Base-by-base conservation (phyloP, 2,888 invertebrate genomes). In the Hirudinaria manillensis region DNA sequence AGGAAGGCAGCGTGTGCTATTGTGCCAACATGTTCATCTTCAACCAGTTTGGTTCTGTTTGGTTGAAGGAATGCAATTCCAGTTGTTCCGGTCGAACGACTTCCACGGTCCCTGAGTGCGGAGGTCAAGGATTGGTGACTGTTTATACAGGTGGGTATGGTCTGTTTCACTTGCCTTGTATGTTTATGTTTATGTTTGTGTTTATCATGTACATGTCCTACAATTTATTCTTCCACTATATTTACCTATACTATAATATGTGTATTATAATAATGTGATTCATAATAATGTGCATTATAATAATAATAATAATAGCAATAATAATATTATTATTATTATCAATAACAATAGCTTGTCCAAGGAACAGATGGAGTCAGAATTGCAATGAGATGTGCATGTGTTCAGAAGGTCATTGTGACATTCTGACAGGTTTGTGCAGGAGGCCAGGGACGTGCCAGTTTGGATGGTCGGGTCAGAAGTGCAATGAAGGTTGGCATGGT, bases 1-100 rank as follows among this genome's bases (percentile, higher is more conserved):
- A 68, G 68, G 68, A 34, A 34, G 68, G 68, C 1, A 36, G n/a
- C n/a, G 13, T 32, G 0, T 68, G 68, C 36, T 68, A 68, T 24
- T 68, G 68, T 36, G 68, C 68, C 29, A 68, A 36, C 16, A n/a
- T n/a, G n/a, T 32, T 68, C 29, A 29, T 68, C n/a, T 68, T 68
- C 21, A 32, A 34, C n/a, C 68, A 68, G 36, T 68, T 68, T 34
- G 68, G 68, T n/a, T 29, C 68, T n/a, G 68, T 68, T 36, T 68
- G 68, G 68, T 13, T 1, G 1, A 6, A 29, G 16, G 36, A 68
- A 10, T 68, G 68, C 36, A 36, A 68, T 34, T 34, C 68, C 6
- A 24, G 10, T 10, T 68, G 68, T 68, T 24, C 34, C 13, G 68
- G 68, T 16, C n/a, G n/a, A 34, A 19, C 13, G 32, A 1, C 29